These are phyloP conservation scores for Tetrax tetrax DNA, from an alignment of 2,113 vertebrate species.

Conservation along the genomic window DNA sequence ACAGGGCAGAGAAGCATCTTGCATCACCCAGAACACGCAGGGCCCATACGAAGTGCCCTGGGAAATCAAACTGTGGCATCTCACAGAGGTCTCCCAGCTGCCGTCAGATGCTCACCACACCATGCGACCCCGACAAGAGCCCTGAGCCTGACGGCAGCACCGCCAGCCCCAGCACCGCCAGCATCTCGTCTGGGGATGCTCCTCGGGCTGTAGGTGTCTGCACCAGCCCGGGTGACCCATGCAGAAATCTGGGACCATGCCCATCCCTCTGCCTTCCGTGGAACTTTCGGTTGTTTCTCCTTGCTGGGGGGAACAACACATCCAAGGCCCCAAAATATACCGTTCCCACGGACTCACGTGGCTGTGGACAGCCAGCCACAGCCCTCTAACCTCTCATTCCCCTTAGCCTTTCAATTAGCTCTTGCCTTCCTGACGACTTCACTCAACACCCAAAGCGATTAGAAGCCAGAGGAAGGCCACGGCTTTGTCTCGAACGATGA, in stretches of 20 bases:
- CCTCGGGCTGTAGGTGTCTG: neutral
- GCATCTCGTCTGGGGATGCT: neutral
- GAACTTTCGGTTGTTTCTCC: neutral
- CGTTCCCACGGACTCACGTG: neutral
- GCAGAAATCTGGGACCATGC: neutral
- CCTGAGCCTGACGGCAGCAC: neutral
- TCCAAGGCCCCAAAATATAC: neutral
- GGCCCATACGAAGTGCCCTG: fast-evolving
- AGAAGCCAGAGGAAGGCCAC: constrained; percentile 34
- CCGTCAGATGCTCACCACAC: neutral
- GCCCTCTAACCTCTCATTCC: constrained; percentile 1
- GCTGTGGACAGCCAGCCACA: neutral
- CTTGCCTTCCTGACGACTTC: constrained; percentile 49
- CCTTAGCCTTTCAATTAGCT: constrained; percentile 21
- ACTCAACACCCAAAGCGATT: constrained; percentile 40
- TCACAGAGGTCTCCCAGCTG: neutral
- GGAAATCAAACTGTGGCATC: neutral
- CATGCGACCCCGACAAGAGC: neutral
- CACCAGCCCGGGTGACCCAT: neutral
- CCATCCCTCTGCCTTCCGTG: neutral
- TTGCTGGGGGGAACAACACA: neutral
- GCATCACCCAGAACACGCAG: neutral
- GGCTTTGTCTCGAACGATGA: constrained; percentile 51
- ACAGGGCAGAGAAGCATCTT: neutral
- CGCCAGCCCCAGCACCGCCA: neutral